Evolutionary conservation across 2,113 vertebrate genomes (phyloP), one percentile per base, ranked within the genome.

Genomic region (Lasiurus borealis): DNA sequence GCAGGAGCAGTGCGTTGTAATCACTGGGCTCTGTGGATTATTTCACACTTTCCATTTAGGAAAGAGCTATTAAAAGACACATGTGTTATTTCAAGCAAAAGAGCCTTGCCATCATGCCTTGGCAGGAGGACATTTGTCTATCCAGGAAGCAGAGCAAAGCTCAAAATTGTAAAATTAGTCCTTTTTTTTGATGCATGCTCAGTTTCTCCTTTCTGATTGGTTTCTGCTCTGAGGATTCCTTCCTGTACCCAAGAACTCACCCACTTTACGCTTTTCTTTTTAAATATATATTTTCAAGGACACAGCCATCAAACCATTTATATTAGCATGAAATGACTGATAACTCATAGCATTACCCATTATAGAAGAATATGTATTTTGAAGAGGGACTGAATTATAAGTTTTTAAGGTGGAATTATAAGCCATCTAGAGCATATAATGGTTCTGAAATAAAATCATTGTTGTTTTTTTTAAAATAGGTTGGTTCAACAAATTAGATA

Each of bases 361-460:
- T 29, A 19, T 11, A 44, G 18, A 92, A 29, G 40, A 73, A 76
- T 46, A 59, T 36, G 36, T 48, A 23, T 81, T 85, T 95, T 48
- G 48, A 66, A 48, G 40, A n/a, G 48, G 18, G 8, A 76, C 8
- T 16, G 4, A 73, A 57, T 48, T 21, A 62, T 76, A 71, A 62
- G 31, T 57, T 82, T 81, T 86, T 72, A 77, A 36, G 29, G 29
- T 46, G 6, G 62, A 81, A 83, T 86, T 21, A n/a, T 11, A 84
- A 80, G 27, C 11, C 50, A 84, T 69, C 0, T 0, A 78, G 69
- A 75, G n/a, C 72, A 69, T 29, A 80, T 18, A 36, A 57, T 13
- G 62, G 77, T 69, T 46, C 75, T 96, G 19, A 81, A 93, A 90
- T 82, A 69, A 82, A 82, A 93, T 77, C 15, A 40, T 12, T 83